Percentiles rank a stretch among this genome's conserved stretches.
phyloP scores from a whole-genome alignment of 2,113 vertebrate species.

The Sinocyclocheilus anshuiensis region DNA sequence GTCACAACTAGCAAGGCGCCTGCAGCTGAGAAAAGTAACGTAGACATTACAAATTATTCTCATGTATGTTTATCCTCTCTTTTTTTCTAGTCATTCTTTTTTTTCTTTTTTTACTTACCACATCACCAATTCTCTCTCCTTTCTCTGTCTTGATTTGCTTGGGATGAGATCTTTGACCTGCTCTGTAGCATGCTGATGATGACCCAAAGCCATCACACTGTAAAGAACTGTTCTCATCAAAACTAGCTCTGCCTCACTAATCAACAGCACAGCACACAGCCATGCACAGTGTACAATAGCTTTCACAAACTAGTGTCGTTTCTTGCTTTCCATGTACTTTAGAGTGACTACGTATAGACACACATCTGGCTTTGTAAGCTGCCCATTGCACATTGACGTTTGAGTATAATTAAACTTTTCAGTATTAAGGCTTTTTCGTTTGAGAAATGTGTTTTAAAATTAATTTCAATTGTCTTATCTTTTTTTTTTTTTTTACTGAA shows the following conservation, averaged over 20 bases:
- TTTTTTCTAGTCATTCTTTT: conserved; percentile 47
- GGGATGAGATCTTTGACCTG: conserved; percentile 27
- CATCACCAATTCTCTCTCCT: conserved; percentile 54
- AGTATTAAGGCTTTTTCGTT: not conserved
- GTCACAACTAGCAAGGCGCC: conserved; percentile 74
- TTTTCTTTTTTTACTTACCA: conserved; percentile 33
- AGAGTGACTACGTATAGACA: not conserved
- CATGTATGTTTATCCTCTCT: conserved; percentile 61
- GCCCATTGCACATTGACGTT: not conserved
- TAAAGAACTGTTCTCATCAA: conserved; percentile 48
- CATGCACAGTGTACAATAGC: conserved; percentile 25
- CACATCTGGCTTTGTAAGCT: conserved; percentile 2
- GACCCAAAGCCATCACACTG: conserved; percentile 34
- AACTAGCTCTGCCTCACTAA: conserved; percentile 42
- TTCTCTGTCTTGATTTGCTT: conserved; percentile 53
- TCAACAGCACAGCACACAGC: conserved; percentile 33
- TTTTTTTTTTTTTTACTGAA: not conserved
- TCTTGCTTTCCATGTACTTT: not conserved
- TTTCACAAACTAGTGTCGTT: not conserved
- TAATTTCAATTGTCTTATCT: not conserved
- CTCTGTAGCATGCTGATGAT: conserved; percentile 46
- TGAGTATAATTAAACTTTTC: not conserved
- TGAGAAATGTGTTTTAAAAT: not conserved
- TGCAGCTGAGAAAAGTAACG: conserved; percentile 72
- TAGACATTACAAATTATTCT: conserved; percentile 71